Conservation (phyloP, 2,113 vertebrate species). For the Gallinago undulata region DNA sequence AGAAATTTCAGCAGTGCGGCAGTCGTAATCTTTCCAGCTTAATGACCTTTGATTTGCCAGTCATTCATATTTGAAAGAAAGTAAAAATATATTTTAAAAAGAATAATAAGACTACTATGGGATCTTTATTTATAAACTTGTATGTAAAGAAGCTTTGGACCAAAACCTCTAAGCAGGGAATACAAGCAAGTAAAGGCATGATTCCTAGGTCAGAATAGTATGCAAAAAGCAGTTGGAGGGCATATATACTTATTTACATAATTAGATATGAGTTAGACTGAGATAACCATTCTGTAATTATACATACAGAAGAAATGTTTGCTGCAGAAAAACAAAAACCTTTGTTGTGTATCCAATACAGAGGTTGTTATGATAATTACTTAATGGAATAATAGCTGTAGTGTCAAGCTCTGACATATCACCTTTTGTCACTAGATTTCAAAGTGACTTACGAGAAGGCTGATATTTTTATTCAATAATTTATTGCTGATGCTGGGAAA, state of each 20-base stretch:
- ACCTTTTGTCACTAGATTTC: background rate
- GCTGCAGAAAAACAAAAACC: background rate
- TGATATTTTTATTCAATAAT: background rate
- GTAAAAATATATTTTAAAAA: background rate
- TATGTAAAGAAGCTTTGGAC: background rate
- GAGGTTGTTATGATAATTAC: background rate
- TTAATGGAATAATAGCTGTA: background rate
- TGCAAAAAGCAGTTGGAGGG: constrained; percentile 22
- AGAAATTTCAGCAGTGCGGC: background rate
- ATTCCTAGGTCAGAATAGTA: background rate
- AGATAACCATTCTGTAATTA: constrained; percentile 41
- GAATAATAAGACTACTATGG: background rate
- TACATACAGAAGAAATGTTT: background rate
- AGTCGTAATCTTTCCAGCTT: background rate
- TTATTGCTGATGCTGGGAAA: background rate
- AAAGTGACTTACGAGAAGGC: background rate
- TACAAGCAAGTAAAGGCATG: constrained; percentile 18
- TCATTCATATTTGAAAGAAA: background rate
- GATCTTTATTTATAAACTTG: constrained; percentile 5
- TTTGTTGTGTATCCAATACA: background rate
- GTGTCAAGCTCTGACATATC: background rate
- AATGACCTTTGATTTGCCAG: background rate
- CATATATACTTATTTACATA: constrained; percentile 35
- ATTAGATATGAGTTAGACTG: constrained; percentile 19
- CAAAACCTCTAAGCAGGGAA: background rate